Percentiles rank a stretch among this genome's conserved stretches.
Evolutionary conservation across 2,888 invertebrate genomes (phyloP).

Genomic region (Drosophila neoperkinsi): DNA sequence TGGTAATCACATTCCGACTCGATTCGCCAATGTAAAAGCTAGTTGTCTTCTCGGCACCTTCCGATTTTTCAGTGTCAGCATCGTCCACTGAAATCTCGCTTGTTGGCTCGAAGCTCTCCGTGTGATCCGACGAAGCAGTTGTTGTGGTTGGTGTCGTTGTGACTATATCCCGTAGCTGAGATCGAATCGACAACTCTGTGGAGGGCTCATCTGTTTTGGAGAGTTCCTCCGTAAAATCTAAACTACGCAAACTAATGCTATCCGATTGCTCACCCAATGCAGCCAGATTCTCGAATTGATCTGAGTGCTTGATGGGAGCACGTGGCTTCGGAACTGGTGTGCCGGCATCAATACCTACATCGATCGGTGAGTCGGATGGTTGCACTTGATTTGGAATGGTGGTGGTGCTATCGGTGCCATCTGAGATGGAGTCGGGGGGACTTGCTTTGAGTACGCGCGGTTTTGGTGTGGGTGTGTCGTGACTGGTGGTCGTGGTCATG

Average conservation of each 20-base stretch:
- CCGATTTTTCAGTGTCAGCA: constrained; percentile 71
- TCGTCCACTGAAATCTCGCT: constrained; percentile 80
- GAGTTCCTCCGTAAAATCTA: constrained; percentile 82
- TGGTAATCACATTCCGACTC: constrained; percentile 84
- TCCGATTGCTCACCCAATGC: constrained; percentile 80
- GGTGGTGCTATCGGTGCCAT: constrained; percentile 71
- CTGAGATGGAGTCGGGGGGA: constrained; percentile 73
- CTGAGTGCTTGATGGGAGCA: constrained; percentile 78
- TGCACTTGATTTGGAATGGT: constrained; percentile 68
- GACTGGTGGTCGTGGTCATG: constrained; percentile 59
- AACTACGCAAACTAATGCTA: constrained; percentile 80
- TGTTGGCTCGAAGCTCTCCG: constrained; percentile 78
- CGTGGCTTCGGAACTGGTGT: constrained; percentile 84
- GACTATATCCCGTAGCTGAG: constrained; percentile 68
- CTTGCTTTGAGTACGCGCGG: constrained; percentile 85
- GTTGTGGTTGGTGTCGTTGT: constrained; percentile 72
- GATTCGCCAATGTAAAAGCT: constrained; percentile 85
- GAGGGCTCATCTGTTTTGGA: constrained; percentile 82
- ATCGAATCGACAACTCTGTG: constrained; percentile 73
- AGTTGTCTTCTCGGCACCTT: constrained; percentile 69
- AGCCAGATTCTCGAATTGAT: constrained; percentile 77
- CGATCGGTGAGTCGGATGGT: constrained; percentile 59
- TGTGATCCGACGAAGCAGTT: constrained; percentile 78
- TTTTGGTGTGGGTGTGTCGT: constrained; percentile 85
- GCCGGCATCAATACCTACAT: constrained; percentile 55